Base-by-base conservation (phyloP, 2,113 vertebrate species). In the Empidonax traillii region DNA sequence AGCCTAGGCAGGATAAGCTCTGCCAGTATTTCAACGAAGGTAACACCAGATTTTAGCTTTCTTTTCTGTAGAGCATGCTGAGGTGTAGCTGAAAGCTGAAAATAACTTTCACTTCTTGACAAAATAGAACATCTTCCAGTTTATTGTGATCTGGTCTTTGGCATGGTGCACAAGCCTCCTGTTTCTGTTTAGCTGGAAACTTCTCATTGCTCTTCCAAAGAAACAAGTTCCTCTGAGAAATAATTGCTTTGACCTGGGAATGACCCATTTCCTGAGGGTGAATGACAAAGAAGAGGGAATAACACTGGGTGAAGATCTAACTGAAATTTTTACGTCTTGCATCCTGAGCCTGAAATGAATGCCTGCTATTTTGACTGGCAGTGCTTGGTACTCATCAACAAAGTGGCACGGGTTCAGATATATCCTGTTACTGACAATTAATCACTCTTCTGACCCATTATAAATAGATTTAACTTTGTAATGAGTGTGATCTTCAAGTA, bases 261-360 rank as follows among this genome's bases (percentile, higher is more conserved):
- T 89, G 76, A 94, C 92, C 66, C 43, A 47, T 95, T 93, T 90
- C 80, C 90, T 66, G 56, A 92, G 85, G 83, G 69, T 55, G 66
- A 65, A 58, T 75, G 62, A 80, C 73, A 69, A 67, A 87, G 73
- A 72, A 80, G 41, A 77, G 2, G 17, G 31, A 93, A 76, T 39
- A 76, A 44, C 41, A 12, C 39, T n/a, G 66, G 58, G 56, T 37
- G 62, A 95, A 79, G 61, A 81, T 66, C 77, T 82, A 49, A 79
- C 39, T 58, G 41, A 46, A 74, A 51, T 86, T 88, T 85, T 69
- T 49, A 67, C 17, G 20, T 59, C 62, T 95, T 35, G 53, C 58
- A 56, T 58, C 25, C 71, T 73, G 37, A n/a, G 15, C 71, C 72
- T 84, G 82, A 80, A 95, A 58, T 22, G 33, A 73, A 51, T 62